Evolutionary conservation across 2,888 invertebrate species (phyloP).

Genomic region (Hermodice carunculata): DNA sequence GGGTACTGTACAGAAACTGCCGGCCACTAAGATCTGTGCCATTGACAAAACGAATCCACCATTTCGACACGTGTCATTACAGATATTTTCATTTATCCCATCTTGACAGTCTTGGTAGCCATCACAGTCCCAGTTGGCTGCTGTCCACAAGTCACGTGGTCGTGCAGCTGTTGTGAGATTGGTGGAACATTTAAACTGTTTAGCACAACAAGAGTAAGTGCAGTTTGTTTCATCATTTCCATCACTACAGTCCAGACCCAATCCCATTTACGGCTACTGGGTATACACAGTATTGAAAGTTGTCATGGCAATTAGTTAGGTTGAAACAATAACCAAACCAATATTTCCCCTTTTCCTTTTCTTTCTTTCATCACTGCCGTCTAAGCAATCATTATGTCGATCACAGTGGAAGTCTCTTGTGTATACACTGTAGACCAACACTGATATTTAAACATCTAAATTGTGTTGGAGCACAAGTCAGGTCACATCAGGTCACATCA

Average conservation of each 20-base stretch:
- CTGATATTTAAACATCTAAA: conserved; percentile 3
- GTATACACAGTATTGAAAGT: no score
- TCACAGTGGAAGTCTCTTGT: conserved; percentile 19
- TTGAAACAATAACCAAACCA: conserved; percentile 10
- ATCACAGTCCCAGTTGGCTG: conserved; percentile 1
- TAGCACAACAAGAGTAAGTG: neutral
- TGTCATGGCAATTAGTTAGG: no score
- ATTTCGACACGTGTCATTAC: neutral
- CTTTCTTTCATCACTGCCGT: conserved; percentile 16
- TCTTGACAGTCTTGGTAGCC: conserved; percentile 14
- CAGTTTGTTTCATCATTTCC: conserved; percentile 11
- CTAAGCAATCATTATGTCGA: conserved; percentile 16
- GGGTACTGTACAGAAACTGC: neutral
- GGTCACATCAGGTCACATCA: no score
- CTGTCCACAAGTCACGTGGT: neutral
- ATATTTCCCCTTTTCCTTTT: conserved; percentile 11
- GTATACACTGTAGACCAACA: neutral
- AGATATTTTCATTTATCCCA: neutral
- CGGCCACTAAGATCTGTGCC: neutral
- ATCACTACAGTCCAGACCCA: conserved; percentile 21
- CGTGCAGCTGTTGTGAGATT: no score
- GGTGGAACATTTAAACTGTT: neutral
- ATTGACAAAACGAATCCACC: conserved; percentile 9
- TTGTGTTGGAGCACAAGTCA: no score
- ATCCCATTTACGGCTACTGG: no score